A percentile compares a stretch with the other conserved stretches of the same genome.
phyloP scores from a whole-genome alignment of 2,888 invertebrate species.

The Axea sp. region DNA sequence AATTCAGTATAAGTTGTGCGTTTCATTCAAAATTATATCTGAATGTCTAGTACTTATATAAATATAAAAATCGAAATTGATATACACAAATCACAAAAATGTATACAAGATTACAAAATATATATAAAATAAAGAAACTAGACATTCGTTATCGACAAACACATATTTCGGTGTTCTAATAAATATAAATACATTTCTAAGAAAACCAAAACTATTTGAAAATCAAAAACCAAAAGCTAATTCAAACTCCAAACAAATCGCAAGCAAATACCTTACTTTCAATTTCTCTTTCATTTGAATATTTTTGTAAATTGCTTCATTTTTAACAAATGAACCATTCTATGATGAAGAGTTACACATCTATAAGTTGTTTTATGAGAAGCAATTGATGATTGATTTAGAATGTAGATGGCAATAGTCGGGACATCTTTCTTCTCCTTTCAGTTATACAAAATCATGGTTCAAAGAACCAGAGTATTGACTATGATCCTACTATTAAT shows the following conservation, averaged over 20 bases:
- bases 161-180: conserved; percentile 11
- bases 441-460: conserved; percentile 32
- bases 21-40: neutral
- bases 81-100: too few relatives aligned
- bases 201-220: conserved; percentile 7
- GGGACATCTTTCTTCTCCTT: conserved; percentile 54
- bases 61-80: neutral
- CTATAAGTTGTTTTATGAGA: conserved; percentile 29
- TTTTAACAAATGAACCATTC: conserved; percentile 64
- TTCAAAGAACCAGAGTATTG: conserved; percentile 12
- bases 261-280: conserved; percentile 73
- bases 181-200: neutral
- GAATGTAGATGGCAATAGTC: conserved; percentile 14
- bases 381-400: conserved; percentile 32
- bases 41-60: conserved; percentile 9
- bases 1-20: conserved; percentile 5
- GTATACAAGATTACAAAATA: too few relatives aligned
- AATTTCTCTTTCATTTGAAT: conserved; percentile 67
- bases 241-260: conserved; percentile 65
- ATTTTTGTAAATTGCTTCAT: conserved; percentile 68
- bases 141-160: conserved; percentile 10
- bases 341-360: conserved; percentile 47
- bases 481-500: conserved; percentile 23
- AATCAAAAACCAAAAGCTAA: conserved; percentile 47
- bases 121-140: too few relatives aligned